These are phyloP conservation scores for Microtus californicus DNA, from an alignment of 2,797 vertebrate species.

Conservation along the genomic window DNA sequence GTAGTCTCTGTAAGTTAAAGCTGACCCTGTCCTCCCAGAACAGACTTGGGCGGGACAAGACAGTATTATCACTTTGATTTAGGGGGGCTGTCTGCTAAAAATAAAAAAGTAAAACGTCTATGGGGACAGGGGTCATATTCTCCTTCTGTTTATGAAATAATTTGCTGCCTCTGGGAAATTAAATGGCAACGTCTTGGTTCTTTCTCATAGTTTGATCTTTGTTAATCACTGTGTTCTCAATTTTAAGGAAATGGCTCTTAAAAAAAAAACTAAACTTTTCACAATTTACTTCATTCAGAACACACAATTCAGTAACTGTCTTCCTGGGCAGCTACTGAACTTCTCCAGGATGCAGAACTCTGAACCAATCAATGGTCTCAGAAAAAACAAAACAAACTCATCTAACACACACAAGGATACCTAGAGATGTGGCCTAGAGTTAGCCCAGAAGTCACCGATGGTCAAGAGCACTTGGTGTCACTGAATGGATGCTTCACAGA, in stretches of 20 bases:
- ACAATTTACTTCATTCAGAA: neutral
- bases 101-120: neutral
- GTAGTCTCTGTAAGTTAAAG: neutral
- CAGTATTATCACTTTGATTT: neutral
- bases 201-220: conserved; percentile 1
- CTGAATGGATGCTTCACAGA: conserved; percentile 60
- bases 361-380: neutral
- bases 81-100: neutral
- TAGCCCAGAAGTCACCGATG: neutral
- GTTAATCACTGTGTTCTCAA: neutral
- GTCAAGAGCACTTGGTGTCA: conserved; percentile 49
- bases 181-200: neutral
- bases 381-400: neutral
- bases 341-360: neutral
- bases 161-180: neutral
- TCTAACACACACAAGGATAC: conserved; percentile 34
- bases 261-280: neutral
- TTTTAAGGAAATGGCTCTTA: neutral
- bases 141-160: neutral
- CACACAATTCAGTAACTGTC: neutral
- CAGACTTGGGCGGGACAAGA: neutral
- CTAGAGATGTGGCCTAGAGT: conserved; percentile 52
- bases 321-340: neutral
- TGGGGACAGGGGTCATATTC: neutral
- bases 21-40: neutral